Base-by-base conservation (phyloP, 2,113 vertebrate genomes). In the Orcinus orca region DNA sequence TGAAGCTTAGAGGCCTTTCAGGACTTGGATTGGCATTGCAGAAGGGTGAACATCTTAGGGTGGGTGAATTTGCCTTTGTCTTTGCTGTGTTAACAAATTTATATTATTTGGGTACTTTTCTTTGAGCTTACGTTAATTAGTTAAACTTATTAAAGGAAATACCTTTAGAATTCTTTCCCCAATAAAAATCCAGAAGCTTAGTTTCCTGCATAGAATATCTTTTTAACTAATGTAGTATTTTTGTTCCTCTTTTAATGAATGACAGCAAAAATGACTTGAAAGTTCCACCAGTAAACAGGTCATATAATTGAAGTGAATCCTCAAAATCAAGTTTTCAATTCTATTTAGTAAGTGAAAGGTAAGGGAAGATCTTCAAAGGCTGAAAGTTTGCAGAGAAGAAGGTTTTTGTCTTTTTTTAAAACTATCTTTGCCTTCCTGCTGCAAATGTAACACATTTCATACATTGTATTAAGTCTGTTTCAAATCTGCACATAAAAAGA, bases 221-320 rank as follows among this genome's bases (percentile, higher is more conserved):
- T 97, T 97, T 97, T 85, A 97, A 96, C 79, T 97, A 95, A 97
- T 95, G 96, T 96, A 98, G 96, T 96, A 93, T 76, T 36, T 89
- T 85, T 95, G 79, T 97, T 98, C 98, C 95, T 93, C 60, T 98
- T 98, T 98, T 98, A 98, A 98, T 98, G 94, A 98, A 96, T 94
- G 97, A 92, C 68, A 97, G 95, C 70, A 97, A 96, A 98, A 98
- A 83, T 98, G 96, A 98, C 93, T 98, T 98, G 97, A 97, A 98
- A 98, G 95, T 97, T 93, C 86, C 95, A 96, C 93, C 95, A 97
- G 97, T 98, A 97, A 98, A 97, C 87, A 97, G 94, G 96, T 98
- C 94, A 81, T 97, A 63, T 98, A 98, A 96, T 96, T 90, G 95
- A 95, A 36, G 50, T 89, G 95, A 98, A 97, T 95, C 87, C 67